A percentile compares a stretch with the other conserved stretches of the same genome.
phyloP scores from a whole-genome alignment of 2,113 vertebrate species.

The Mohoua ochrocephala region DNA sequence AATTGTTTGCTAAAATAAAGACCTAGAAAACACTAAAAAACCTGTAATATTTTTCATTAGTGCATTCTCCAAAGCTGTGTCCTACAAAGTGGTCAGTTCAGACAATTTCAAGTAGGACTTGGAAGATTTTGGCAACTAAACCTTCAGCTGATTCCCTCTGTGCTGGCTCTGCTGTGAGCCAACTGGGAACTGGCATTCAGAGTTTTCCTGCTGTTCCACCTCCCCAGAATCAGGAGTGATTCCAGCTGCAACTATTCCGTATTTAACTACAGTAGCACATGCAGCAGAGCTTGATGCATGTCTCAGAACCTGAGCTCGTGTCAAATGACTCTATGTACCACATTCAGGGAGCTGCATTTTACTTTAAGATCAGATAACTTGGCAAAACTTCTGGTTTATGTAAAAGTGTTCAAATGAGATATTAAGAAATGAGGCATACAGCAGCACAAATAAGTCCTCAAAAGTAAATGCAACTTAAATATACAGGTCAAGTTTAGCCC shows the following conservation, averaged over 20 bases:
- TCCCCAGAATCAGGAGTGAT: background rate
- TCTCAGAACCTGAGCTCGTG: background rate
- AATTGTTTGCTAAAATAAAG: background rate
- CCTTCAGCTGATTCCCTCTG: background rate
- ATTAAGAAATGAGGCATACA: background rate
- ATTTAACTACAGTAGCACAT: rapidly evolving
- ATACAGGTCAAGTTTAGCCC: background rate
- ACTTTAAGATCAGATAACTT: background rate
- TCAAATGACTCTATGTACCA: background rate
- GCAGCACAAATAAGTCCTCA: background rate
- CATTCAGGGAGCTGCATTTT: background rate
- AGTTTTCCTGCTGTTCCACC: background rate
- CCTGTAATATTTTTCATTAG: background rate
- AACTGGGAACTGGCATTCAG: background rate
- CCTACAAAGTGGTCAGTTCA: background rate
- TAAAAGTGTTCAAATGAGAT: background rate
- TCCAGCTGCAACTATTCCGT: background rate
- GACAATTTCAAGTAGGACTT: background rate
- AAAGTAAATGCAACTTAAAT: background rate
- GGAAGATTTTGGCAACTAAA: background rate
- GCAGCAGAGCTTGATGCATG: background rate
- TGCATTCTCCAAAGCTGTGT: background rate
- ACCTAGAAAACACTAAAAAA: background rate
- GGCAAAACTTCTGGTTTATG: background rate
- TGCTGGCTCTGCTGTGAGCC: background rate